A percentile compares a stretch with the other conserved stretches of the same genome.
Conservation (phyloP, 2,113 vertebrate genomes). For the Coreoperca whiteheadi region DNA sequence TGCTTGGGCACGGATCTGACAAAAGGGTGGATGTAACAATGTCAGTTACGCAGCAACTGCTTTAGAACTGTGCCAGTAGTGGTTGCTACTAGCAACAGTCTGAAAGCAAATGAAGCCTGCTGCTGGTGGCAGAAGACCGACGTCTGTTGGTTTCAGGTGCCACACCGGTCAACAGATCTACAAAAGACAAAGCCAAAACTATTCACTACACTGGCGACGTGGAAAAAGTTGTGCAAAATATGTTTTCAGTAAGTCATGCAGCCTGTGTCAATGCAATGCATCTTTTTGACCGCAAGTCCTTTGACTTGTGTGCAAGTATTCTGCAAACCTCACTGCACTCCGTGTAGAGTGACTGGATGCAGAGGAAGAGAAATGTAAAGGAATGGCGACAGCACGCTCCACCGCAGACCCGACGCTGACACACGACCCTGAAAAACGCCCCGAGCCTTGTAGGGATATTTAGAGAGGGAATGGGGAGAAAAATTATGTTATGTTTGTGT, state of each 20-base stretch:
- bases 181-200: too few relatives aligned
- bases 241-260: too few relatives aligned
- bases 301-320: constrained; percentile 8
- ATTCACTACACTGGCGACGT: too few relatives aligned
- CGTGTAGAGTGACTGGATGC: constrained; percentile 25
- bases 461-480: constrained; percentile 25
- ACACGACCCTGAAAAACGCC: constrained; percentile 54
- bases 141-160: background rate
- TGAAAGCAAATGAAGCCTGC: too few relatives aligned
- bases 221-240: too few relatives aligned
- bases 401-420: constrained; percentile 48
- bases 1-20: too few relatives aligned
- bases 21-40: too few relatives aligned
- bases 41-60: too few relatives aligned
- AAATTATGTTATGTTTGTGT: constrained; percentile 50
- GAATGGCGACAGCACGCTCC: constrained; percentile 43
- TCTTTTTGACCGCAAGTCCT: background rate
- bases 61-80: too few relatives aligned
- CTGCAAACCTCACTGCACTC: background rate
- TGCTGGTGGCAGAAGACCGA: background rate
- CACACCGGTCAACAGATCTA: background rate
- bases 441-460: constrained; percentile 29
- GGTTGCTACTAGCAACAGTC: too few relatives aligned
- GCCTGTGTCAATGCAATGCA: background rate
- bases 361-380: constrained; percentile 38